These are phyloP conservation scores for Pocillopora verrucosa DNA, from an alignment of 64 coral and sea anemone species.

Conservation along the genomic window DNA sequence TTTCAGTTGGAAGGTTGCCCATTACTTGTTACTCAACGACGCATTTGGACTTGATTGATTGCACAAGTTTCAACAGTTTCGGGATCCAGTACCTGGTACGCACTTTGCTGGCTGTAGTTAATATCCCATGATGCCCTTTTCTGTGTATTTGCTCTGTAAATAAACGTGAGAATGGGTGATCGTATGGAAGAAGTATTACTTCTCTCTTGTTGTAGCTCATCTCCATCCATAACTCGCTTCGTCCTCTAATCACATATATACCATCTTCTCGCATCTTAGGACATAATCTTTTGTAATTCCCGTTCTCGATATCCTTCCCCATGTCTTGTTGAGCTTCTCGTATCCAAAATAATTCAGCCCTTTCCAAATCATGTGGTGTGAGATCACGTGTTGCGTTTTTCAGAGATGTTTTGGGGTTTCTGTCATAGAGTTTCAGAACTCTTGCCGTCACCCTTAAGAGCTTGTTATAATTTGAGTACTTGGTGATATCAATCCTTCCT, in stretches of 20 bases:
- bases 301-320: constrained; percentile 35
- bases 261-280: constrained; percentile 30
- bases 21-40: not conserved
- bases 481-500: constrained; percentile 16
- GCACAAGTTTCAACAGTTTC: no score
- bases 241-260: constrained; percentile 37
- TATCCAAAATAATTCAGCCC: constrained; percentile 37
- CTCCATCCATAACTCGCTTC: constrained; percentile 33
- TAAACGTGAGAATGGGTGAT: constrained; percentile 43
- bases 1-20: constrained; percentile 27
- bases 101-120: not conserved
- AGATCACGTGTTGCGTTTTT: constrained; percentile 22
- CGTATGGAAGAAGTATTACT: constrained; percentile 45
- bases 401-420: constrained; percentile 6
- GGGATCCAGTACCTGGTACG: no score
- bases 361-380: not conserved
- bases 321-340: constrained; percentile 16
- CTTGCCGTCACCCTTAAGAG: constrained; percentile 31
- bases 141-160: constrained; percentile 23
- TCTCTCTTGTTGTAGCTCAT: constrained; percentile 51
- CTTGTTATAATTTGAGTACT: constrained; percentile 34
- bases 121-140: constrained; percentile 21
- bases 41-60: no score
- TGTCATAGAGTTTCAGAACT: constrained; percentile 11
- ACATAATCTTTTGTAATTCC: constrained; percentile 46